Evolutionary conservation across 1,140 invertebrate species (phyloP).

Genomic region (Teleopsis dalmanni): DNA sequence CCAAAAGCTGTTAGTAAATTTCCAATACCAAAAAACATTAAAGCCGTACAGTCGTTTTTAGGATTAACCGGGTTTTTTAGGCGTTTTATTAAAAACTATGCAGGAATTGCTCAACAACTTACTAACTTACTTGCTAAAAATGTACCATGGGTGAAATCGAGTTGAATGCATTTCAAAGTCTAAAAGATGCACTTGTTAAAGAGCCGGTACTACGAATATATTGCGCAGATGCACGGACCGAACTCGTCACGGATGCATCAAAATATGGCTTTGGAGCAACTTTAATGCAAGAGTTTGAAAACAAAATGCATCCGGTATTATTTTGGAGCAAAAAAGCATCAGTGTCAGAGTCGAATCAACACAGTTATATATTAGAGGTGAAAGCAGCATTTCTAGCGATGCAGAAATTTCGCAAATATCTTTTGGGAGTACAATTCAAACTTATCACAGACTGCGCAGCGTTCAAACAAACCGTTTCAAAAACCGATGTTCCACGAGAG

Average conservation of each 20-base stretch:
- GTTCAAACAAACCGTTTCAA: slow-evolving; percentile 30
- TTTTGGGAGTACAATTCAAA: slow-evolving; percentile 35
- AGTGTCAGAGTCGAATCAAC: background rate
- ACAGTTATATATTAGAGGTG: slow-evolving; percentile 14
- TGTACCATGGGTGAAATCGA: background rate
- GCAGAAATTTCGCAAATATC: slow-evolving; percentile 30
- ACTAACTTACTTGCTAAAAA: background rate
- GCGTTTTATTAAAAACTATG: background rate
- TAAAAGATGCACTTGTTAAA: background rate
- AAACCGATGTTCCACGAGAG: slow-evolving; percentile 33
- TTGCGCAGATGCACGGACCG: slow-evolving; percentile 5
- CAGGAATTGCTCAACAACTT: background rate
- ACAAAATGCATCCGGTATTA: background rate
- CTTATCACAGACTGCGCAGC: slow-evolving; percentile 39
- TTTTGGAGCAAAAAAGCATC: background rate
- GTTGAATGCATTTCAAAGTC: background rate
- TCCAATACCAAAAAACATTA: slow-evolving; percentile 19
- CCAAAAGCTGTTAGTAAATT: slow-evolving; percentile 28
- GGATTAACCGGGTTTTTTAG: background rate
- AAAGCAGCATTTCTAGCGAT: slow-evolving; percentile 28
- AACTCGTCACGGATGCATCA: slow-evolving; percentile 35
- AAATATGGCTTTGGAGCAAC: slow-evolving; percentile 25
- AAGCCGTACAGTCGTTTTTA: background rate
- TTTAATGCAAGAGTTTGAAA: too few relatives aligned
- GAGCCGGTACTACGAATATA: background rate